Evolutionary conservation across 2,888 invertebrate species (phyloP).

Genomic region (Myopa testacea): DNA sequence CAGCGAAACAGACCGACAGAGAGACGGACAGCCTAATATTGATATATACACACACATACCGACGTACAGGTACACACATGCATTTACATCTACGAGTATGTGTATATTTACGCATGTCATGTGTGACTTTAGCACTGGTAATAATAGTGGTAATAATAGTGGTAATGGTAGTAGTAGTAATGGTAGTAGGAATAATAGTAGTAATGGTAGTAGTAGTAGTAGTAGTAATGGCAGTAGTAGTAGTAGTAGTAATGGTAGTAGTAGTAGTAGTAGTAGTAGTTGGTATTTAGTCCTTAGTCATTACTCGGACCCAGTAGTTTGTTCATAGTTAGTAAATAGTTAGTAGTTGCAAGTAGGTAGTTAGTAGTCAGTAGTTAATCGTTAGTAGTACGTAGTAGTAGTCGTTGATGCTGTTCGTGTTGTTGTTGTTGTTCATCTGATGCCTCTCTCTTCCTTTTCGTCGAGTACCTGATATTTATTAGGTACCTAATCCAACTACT

Average conservation of each 20-base stretch:
- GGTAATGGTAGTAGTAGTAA: neutral
- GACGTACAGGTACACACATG: neutral
- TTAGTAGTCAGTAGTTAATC: too few relatives aligned
- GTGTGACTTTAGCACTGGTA: too few relatives aligned
- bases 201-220: neutral
- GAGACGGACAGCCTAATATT: neutral
- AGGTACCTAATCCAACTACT: neutral
- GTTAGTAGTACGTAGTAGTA: neutral
- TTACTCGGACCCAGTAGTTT: too few relatives aligned
- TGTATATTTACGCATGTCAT: neutral
- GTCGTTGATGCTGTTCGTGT: neutral
- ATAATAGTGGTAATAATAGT: neutral
- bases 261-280: too few relatives aligned
- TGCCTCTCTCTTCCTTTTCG: neutral
- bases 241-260: too few relatives aligned
- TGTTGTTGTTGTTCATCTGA: neutral
- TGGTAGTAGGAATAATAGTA: neutral
- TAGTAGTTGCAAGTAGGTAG: too few relatives aligned
- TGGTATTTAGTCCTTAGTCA: too few relatives aligned
- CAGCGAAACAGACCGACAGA: neutral
- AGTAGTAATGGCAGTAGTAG: too few relatives aligned
- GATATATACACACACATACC: neutral
- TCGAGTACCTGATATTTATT: neutral
- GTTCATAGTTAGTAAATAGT: too few relatives aligned
- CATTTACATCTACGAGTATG: neutral